Evolutionary conservation across 2,797 vertebrate genomes (phyloP), one percentile per base, ranked within the genome.

Genomic region (Phylloscopus collybita): DNA sequence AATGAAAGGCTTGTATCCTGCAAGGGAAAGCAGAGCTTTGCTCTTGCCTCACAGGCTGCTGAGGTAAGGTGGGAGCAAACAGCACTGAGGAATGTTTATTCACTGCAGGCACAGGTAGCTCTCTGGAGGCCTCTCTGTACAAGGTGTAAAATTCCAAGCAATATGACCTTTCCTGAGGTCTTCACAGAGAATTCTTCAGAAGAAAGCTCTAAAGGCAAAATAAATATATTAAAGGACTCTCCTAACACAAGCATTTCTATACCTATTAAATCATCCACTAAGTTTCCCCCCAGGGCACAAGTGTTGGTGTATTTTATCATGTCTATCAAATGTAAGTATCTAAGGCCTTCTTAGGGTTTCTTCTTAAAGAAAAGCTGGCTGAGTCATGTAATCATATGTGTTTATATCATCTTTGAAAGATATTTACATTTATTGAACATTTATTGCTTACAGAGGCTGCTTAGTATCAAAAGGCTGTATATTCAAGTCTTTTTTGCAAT

Each of bases 21-120:
- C 57, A 50, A 93, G 40, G 56, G 60, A 73, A 50, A 40, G 76
- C n/a, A 80, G 60, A 92, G 65, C 57, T 92, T 53, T 78, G 59
- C 70, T 79, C 10, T 50, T 66, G 54, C 59, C 86, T 83, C 10
- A 0, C 42, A 59, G 53, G 65, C 49, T 90, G 60, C 80, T 34
- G 51, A 81, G 61, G n/a, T 83, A 90, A 91, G 36, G 64, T 80
- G 90, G 83, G 83, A 93, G 70, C 82, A 88, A 92, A 89, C 83
- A 90, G 88, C 62, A 74, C 88, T 84, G 21, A 95, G 81, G 74
- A 89, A 92, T 93, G 74, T 95, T 95, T 94, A 82, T 93, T 96
- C 87, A 87, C 79, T 8, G 11, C 85, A 85, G 85, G 69, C 21
- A 10, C 73, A 80, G 76, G 70, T 51, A 91, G 30, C 36, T 91